These are phyloP conservation scores for Platorchestia sp. DNA, from an alignment of 1,140 invertebrate genomes.

Conservation along the genomic window DNA sequence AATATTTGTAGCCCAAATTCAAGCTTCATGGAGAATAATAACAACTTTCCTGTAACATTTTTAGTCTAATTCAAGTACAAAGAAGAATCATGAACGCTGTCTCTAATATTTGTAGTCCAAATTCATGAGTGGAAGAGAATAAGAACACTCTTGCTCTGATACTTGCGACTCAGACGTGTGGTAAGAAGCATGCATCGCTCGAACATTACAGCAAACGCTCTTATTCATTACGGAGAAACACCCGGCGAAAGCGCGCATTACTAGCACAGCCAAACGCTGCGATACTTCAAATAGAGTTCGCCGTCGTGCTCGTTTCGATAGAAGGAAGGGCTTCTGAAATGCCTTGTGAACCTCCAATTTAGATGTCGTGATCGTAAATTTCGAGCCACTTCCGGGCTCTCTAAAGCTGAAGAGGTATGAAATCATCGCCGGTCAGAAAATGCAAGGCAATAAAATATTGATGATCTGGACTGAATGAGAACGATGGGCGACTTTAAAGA, in stretches of 20 bases:
- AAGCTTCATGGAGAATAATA: no score
- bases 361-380: constrained; percentile 1
- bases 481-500: background rate
- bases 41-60: no score
- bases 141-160: no score
- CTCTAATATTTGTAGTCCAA: background rate
- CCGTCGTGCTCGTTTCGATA: background rate
- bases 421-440: background rate
- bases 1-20: no score
- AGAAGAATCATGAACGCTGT: background rate
- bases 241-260: background rate
- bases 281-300: background rate
- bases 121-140: no score
- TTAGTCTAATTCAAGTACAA: no score
- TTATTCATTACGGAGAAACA: background rate
- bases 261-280: background rate
- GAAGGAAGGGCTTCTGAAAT: background rate
- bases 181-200: background rate
- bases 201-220: background rate
- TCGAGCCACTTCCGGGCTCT: background rate
- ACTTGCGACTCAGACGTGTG: background rate
- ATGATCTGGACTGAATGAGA: background rate
- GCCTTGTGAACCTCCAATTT: background rate
- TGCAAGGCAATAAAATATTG: background rate
- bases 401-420: background rate